These are phyloP conservation scores for Ellobius talpinus DNA, from an alignment of 2,113 vertebrate genomes.

Conservation along the genomic window DNA sequence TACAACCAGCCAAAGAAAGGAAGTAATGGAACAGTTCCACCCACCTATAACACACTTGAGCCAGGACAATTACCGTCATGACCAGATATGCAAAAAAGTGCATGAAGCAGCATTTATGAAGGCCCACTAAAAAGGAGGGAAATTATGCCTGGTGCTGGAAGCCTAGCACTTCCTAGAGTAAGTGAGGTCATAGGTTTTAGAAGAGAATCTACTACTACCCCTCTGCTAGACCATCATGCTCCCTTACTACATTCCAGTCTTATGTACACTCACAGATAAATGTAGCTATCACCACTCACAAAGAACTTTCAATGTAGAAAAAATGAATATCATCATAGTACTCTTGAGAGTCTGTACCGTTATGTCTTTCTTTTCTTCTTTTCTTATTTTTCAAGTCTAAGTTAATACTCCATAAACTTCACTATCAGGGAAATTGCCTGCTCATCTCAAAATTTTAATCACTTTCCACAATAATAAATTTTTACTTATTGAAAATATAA, in stretches of 20 bases:
- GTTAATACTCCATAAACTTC: background rate
- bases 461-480: background rate
- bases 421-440: background rate
- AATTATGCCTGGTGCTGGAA: background rate
- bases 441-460: background rate
- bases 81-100: background rate
- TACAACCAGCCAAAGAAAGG: background rate
- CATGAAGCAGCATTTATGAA: background rate
- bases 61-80: background rate
- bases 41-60: too few relatives aligned
- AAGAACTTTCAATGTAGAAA: background rate
- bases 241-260: too few relatives aligned
- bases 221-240: background rate
- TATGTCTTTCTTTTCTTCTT: background rate
- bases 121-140: background rate
- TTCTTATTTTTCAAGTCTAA: background rate
- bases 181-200: background rate
- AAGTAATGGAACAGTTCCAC: background rate
- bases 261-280: background rate
- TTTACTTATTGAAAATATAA: background rate
- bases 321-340: background rate
- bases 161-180: accelerated
- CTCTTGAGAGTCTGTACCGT: background rate
- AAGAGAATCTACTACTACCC: background rate
- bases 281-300: background rate